These are phyloP conservation scores for Lutjanus campechanus DNA, from an alignment of 2,797 vertebrate genomes.

Conservation along the genomic window DNA sequence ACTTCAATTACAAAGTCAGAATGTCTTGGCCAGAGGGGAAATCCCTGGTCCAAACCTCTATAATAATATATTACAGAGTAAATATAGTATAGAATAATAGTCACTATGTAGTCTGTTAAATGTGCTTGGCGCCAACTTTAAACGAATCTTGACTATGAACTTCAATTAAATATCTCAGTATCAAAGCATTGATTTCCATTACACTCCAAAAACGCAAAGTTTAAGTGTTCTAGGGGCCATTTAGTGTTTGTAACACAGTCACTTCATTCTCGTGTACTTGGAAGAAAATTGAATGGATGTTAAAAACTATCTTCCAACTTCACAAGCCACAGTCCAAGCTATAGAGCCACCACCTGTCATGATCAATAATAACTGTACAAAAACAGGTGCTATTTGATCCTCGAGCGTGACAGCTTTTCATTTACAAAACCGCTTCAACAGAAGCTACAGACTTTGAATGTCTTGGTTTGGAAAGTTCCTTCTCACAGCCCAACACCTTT, in stretches of 20 bases:
- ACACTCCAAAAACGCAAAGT: neutral
- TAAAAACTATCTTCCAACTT: slow-evolving; percentile 13
- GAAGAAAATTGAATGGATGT: neutral
- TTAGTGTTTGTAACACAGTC: neutral
- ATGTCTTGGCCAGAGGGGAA: neutral
- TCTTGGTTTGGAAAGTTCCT: slow-evolving; percentile 77
- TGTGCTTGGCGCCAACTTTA: neutral
- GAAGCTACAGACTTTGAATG: slow-evolving; percentile 61
- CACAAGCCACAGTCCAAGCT: slow-evolving; percentile 11
- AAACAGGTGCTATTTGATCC: neutral
- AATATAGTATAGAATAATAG: too few species aligned
- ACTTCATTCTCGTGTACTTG: neutral
- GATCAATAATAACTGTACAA: neutral
- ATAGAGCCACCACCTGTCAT: neutral
- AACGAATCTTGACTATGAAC: neutral
- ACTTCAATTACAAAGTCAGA: neutral
- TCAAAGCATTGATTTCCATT: neutral
- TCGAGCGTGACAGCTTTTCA: neutral
- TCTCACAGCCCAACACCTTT: slow-evolving; percentile 80
- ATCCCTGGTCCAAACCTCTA: neutral
- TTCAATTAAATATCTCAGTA: neutral
- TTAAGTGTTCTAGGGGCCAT: neutral
- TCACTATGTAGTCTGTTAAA: neutral
- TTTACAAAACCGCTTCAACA: slow-evolving; percentile 21
- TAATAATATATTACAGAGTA: too few species aligned